Base-by-base conservation (phyloP, 2,797 vertebrate species). In the Adelosebastes latens region DNA sequence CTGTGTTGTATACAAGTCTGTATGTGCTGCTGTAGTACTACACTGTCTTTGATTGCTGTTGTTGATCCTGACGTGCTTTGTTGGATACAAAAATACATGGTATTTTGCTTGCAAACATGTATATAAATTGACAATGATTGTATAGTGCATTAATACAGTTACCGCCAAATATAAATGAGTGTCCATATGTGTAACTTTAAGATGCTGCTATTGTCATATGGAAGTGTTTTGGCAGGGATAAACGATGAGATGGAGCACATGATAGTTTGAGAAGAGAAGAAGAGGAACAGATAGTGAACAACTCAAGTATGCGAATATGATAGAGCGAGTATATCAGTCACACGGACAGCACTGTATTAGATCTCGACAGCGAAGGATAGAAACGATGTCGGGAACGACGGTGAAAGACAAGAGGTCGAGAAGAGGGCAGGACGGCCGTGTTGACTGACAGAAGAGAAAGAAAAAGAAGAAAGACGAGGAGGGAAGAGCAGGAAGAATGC, bases 401-500 rank as follows among this genome's bases (percentile, higher is more conserved):
- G 68, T 22, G 58, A 77, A 69, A 67, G 63, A 70, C 61, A 53
- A 79, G 84, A 75, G 31, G 67, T 73, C 12, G 42, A 83, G 67
- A 22, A 6, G 53, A 72, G 63, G 39, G 55, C 61, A 46, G 68
- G 80, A 79, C 77, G 76, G 63, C 20, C 7, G 49, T 2, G 52
- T 53, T 69, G 70, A 80, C 53, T 68, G 84, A 52, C 36, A 66
- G 63, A 72, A 8, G 18, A 42, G 13, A 59, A 9, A 55, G 4
- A 27, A 27, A 63, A 5, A 25, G 13, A 16, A 39, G 20, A 58
- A 49, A 16, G 27, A 32, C 1, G 11, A 63, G 46, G 22, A 81
- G 5, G 31, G 20, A 46, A 75, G 25, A 79, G 32, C 13, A 64
- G 69, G 22, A 67, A 49, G 29, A 53, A 65, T 18, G 25, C 3